Evolutionary conservation across 2,888 invertebrate species (phyloP).

Genomic region (Drosophila pseudotakahashii): DNA sequence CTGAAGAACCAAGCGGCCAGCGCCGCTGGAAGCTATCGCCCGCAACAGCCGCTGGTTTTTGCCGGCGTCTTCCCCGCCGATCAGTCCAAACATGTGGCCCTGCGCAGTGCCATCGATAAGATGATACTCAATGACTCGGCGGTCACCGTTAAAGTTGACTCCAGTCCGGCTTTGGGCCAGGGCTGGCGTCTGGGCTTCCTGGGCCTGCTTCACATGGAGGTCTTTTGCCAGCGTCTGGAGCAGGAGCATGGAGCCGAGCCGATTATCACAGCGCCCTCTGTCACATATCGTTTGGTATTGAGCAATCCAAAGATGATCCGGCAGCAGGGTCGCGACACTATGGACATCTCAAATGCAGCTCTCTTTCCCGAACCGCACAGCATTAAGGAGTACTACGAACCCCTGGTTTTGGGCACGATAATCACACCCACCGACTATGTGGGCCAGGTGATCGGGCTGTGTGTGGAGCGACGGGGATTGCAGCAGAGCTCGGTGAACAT

Average conservation of each 20-base stretch:
- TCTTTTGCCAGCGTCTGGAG: slow-evolving; percentile 93
- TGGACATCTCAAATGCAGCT: slow-evolving; percentile 90
- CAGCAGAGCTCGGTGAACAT: slow-evolving; percentile 89
- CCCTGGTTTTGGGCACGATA: slow-evolving; percentile 94
- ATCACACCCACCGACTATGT: slow-evolving; percentile 92
- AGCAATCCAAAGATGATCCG: slow-evolving; percentile 89
- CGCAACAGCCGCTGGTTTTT: slow-evolving; percentile 92
- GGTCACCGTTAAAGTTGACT: slow-evolving; percentile 92
- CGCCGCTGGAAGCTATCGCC: slow-evolving; percentile 87
- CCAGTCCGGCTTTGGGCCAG: slow-evolving; percentile 93
- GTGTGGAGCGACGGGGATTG: slow-evolving; percentile 90
- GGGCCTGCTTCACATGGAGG: slow-evolving; percentile 94
- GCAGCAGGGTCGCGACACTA: slow-evolving; percentile 87
- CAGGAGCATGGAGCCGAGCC: slow-evolving; percentile 93
- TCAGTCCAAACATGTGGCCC: slow-evolving; percentile 91
- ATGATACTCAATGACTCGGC: slow-evolving; percentile 97
- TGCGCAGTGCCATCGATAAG: slow-evolving; percentile 94
- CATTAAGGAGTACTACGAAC: slow-evolving; percentile 92
- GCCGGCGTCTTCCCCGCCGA: slow-evolving; percentile 95
- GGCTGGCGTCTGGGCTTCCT: slow-evolving; percentile 95
- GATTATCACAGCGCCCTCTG: slow-evolving; percentile 93
- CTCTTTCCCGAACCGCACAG: slow-evolving; percentile 88
- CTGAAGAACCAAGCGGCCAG: slow-evolving; percentile 84
- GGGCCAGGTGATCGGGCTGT: slow-evolving; percentile 89
- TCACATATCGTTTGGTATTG: slow-evolving; percentile 91